Evolutionary conservation across 2,888 invertebrate species (phyloP).

Genomic region (Proisotoma minuta): DNA sequence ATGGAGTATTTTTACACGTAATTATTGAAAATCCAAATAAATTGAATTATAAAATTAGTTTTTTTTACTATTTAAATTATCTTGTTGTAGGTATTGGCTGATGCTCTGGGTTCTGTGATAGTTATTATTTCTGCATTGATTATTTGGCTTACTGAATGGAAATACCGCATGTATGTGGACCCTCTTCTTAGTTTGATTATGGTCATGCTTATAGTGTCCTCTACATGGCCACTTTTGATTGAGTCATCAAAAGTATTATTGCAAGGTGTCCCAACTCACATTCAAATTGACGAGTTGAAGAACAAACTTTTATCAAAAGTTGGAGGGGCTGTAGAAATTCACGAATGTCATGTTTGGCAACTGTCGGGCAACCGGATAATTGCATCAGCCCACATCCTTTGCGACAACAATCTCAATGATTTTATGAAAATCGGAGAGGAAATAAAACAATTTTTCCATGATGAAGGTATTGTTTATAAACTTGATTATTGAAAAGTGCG

Average conservation of each 20-base stretch:
- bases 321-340: constrained; percentile 84
- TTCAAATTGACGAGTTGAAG: constrained; percentile 88
- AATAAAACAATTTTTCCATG: constrained; percentile 94
- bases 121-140: constrained; percentile 77
- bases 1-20: constrained; percentile 91
- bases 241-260: constrained; percentile 91
- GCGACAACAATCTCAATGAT: constrained; percentile 78
- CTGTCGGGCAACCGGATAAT: constrained; percentile 92
- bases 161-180: constrained; percentile 74
- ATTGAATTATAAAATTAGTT: background rate
- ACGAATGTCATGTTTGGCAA: constrained; percentile 90
- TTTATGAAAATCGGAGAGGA: constrained; percentile 94
- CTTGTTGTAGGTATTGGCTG: constrained; percentile 88
- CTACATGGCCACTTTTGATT: constrained; percentile 78
- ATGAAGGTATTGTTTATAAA: too few relatives aligned
- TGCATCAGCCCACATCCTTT: constrained; percentile 92
- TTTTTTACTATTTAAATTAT: background rate
- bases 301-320: constrained; percentile 78
- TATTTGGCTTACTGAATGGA: constrained; percentile 70
- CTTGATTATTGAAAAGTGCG: too few relatives aligned
- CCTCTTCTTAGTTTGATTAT: constrained; percentile 86
- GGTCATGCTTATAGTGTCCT: constrained; percentile 75
- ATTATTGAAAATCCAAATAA: constrained; percentile 51
- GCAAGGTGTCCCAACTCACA: constrained; percentile 97
- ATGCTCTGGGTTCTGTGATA: constrained; percentile 89